Evolutionary conservation across 37 sponge, comb jelly and placozoan species (phyloP).

Genomic region (Haliclona indistincta): DNA sequence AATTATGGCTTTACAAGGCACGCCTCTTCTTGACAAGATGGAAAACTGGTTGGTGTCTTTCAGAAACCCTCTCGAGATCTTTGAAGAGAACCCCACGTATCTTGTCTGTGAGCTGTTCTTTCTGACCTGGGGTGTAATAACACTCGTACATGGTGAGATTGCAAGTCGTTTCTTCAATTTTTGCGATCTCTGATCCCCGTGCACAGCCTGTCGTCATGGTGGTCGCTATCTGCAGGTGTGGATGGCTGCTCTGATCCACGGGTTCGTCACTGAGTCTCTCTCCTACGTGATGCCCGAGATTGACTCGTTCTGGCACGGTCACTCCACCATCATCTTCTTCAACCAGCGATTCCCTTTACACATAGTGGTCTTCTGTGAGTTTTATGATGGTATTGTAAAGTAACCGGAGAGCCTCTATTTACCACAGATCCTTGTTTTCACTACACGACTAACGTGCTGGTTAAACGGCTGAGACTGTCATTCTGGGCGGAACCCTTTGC

Average conservation of each 20-base stretch:
- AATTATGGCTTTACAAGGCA: too few species aligned
- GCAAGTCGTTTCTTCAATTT: too few species aligned
- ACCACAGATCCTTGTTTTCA: conserved; percentile 34
- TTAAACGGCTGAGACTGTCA: conserved; percentile 17
- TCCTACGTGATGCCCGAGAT: conserved; percentile 39
- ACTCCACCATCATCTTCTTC: conserved; percentile 26
- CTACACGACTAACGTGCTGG: conserved; percentile 32
- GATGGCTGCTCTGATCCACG: conserved; percentile 40
- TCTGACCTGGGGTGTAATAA: too few species aligned
- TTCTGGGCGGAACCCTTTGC: conserved; percentile 23
- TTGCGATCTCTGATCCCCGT: too few species aligned
- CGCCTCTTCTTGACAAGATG: too few species aligned
- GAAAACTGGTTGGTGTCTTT: too few species aligned
- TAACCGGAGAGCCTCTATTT: not conserved
- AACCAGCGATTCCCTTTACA: conserved; percentile 36
- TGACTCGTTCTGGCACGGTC: conserved; percentile 58
- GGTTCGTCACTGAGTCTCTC: conserved; percentile 28
- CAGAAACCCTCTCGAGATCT: too few species aligned
- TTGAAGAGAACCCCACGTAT: too few species aligned
- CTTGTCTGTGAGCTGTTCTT: too few species aligned
- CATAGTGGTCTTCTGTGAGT: conserved; percentile 35
- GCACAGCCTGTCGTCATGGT: conserved; percentile 15
- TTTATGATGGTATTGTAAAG: not conserved
- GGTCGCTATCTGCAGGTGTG: conserved; percentile 28
- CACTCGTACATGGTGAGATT: too few species aligned